Evolutionary conservation across 2,113 vertebrate species (phyloP).

Genomic region (Tangachromis dhanisi): DNA sequence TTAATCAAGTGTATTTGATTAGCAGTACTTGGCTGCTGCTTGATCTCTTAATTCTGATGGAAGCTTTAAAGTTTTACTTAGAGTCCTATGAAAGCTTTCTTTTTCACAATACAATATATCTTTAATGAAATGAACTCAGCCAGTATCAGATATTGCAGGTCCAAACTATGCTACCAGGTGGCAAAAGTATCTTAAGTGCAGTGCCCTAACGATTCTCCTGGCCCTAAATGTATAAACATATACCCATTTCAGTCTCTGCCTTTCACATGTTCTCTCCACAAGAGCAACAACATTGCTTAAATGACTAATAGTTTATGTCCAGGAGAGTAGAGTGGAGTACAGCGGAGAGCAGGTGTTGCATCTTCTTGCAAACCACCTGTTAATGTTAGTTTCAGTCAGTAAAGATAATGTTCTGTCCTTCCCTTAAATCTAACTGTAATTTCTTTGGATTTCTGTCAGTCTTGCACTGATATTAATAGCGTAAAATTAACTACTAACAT

Average conservation of each 20-base stretch:
- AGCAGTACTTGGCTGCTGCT: neutral
- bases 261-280: neutral
- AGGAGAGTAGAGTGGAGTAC: neutral
- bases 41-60: neutral
- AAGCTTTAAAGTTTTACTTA: neutral
- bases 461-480: neutral
- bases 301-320: neutral
- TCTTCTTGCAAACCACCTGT: neutral
- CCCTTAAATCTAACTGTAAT: neutral
- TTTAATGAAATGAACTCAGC: neutral
- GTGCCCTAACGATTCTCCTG: neutral
- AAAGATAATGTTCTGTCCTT: neutral
- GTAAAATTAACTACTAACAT: accelerated
- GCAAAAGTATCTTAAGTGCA: neutral
- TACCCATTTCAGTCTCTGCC: neutral
- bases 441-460: neutral
- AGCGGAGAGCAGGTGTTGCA: neutral
- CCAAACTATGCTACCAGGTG: neutral
- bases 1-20: neutral
- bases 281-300: neutral
- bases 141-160: neutral
- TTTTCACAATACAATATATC: neutral
- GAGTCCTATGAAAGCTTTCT: neutral
- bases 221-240: neutral
- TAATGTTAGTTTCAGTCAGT: neutral